A percentile compares a stretch with the other conserved stretches of the same genome.
Evolutionary conservation across 2,113 vertebrate species (phyloP).

Genomic region (human (Homo sapiens)): DNA sequence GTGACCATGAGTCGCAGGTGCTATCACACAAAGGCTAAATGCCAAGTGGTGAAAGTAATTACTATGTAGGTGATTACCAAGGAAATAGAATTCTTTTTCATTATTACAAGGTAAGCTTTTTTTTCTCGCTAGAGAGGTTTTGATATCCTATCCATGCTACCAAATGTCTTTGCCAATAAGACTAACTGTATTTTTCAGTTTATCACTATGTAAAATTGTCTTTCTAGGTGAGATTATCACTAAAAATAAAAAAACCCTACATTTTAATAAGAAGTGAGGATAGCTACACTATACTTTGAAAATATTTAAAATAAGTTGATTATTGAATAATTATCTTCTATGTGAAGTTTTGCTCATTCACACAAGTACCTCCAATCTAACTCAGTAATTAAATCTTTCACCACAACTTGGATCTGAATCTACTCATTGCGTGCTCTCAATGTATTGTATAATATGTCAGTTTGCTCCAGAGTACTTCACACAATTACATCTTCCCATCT

Average conservation of each 20-base stretch:
- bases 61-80: slow-evolving; percentile 41
- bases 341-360: slow-evolving; percentile 34
- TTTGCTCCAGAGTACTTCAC: neutral
- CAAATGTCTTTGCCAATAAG: slow-evolving; percentile 42
- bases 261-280: neutral
- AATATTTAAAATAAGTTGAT: slow-evolving; percentile 51
- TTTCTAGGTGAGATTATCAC: slow-evolving; percentile 44
- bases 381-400: slow-evolving; percentile 39
- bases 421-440: neutral
- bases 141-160: slow-evolving; percentile 13
- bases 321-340: slow-evolving; percentile 14
- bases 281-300: neutral
- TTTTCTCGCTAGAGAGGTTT: neutral
- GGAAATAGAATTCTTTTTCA: slow-evolving; percentile 43
- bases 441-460: neutral
- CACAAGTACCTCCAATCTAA: slow-evolving; percentile 34
- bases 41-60: slow-evolving; percentile 57
- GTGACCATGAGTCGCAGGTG: neutral
- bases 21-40: slow-evolving; percentile 47
- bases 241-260: neutral
- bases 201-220: slow-evolving; percentile 53
- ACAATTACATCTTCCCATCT: neutral
- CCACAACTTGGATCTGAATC: slow-evolving; percentile 15
- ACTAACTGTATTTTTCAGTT: slow-evolving; percentile 42
- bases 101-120: neutral